Evolutionary conservation across 2,888 invertebrate genomes (phyloP).

Genomic region (Parapristionchus giblindavisi): DNA sequence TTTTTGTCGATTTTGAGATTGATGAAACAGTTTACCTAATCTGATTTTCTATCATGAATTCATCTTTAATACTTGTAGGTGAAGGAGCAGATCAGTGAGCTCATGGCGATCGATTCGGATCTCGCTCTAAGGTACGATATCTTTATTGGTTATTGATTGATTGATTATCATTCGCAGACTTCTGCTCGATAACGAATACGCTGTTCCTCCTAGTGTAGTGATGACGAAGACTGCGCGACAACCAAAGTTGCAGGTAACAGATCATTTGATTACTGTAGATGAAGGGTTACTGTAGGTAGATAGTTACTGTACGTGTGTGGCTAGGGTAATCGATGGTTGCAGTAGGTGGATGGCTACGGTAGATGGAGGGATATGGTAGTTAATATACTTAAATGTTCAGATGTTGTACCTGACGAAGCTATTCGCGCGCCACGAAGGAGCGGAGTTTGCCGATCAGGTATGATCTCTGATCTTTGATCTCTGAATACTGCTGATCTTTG

Average conservation of each 20-base stretch:
- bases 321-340: no score
- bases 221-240: conserved; percentile 62
- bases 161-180: conserved; percentile 41
- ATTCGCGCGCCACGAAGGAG: conserved; percentile 58
- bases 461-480: conserved; percentile 10
- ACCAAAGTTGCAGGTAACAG: conserved; percentile 60
- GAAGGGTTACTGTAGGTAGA: no score
- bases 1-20: no score
- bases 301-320: no score
- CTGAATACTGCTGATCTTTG: neutral
- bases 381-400: no score
- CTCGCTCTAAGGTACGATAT: conserved; percentile 53
- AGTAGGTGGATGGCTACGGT: no score
- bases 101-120: conserved; percentile 68
- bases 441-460: conserved; percentile 58
- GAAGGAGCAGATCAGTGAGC: conserved; percentile 63
- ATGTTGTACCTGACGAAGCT: conserved; percentile 59
- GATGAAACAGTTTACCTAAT: no score
- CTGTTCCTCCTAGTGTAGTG: conserved; percentile 59
- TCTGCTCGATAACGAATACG: conserved; percentile 66
- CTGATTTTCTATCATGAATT: no score
- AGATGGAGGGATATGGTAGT: no score
- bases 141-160: neutral
- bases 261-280: no score
- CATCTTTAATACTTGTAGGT: conserved; percentile 51